Percentiles rank a stretch among this genome's conserved stretches.
Evolutionary conservation across 2,113 vertebrate species (phyloP).

Genomic region (Daphoenositta chrysoptera): DNA sequence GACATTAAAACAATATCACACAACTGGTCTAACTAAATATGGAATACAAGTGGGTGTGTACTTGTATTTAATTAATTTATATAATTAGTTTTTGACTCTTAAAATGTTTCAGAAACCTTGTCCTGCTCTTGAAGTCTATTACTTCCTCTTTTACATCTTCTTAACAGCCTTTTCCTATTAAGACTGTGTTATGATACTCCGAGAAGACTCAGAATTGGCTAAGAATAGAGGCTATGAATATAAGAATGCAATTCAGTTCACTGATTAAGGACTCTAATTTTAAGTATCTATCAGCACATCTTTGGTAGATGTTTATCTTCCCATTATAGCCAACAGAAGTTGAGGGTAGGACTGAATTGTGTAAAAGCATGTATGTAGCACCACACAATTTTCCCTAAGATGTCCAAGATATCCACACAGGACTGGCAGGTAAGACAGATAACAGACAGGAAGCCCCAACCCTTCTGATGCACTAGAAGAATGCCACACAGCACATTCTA

Average conservation of each 20-base stretch:
- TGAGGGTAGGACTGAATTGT: not conserved
- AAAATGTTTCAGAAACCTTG: not conserved
- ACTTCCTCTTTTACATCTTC: not conserved
- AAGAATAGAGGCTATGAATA: not conserved
- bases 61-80: not conserved
- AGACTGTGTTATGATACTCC: not conserved
- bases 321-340: not conserved
- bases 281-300: not conserved
- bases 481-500: not conserved
- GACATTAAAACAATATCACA: not conserved
- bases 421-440: not conserved
- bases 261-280: not conserved
- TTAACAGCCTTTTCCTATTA: not conserved
- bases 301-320: not conserved
- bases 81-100: fast-evolving
- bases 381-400: not conserved
- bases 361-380: not conserved
- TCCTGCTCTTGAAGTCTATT: not conserved
- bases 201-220: not conserved
- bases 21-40: not conserved
- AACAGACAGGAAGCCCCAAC: not conserved
- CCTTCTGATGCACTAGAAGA: not conserved
- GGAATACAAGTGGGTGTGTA: not conserved
- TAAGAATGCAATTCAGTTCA: not conserved
- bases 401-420: not conserved